Conservation (phyloP, 2,888 invertebrate species). For the Conistra vaccinii region DNA sequence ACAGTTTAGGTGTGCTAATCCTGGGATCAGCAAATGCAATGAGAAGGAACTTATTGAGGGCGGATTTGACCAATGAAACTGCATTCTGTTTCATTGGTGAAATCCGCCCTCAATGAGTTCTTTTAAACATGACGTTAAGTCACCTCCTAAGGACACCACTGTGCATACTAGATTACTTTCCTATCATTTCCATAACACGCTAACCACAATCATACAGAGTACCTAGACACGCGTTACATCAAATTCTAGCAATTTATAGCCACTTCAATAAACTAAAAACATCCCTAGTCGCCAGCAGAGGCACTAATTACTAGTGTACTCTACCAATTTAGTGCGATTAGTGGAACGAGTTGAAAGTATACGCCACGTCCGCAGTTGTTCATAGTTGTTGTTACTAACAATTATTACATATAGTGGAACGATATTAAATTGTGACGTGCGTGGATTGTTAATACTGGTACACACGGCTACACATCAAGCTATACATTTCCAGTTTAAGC, state of each 20-base stretch:
- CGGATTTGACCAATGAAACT: too few species aligned
- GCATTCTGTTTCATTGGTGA: not conserved
- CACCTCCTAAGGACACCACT: not conserved
- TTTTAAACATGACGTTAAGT: not conserved
- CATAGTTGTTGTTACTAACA: conserved; percentile 26
- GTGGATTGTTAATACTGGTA: conserved; percentile 17
- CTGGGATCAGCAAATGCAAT: too few species aligned
- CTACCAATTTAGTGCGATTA: conserved; percentile 63
- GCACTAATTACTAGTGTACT: conserved; percentile 32
- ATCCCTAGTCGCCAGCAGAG: not conserved
- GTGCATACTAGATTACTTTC: not conserved
- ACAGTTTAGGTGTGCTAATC: too few species aligned
- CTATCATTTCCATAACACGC: not conserved
- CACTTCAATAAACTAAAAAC: conserved; percentile 40
- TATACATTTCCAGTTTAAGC: too few species aligned
- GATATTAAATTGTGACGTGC: conserved; percentile 48
- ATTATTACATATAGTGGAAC: conserved; percentile 27
- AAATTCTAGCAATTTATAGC: conserved; percentile 8
- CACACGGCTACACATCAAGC: too few species aligned
- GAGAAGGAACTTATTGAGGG: too few species aligned
- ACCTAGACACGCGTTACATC: not conserved
- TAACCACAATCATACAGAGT: not conserved
- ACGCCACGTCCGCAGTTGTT: conserved; percentile 30
- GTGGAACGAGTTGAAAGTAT: conserved; percentile 55
- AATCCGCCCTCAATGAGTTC: not conserved